Percentiles rank a stretch among this genome's conserved stretches.
phyloP scores from a whole-genome alignment of 2,113 vertebrate species.

The Bungarus multicinctus region DNA sequence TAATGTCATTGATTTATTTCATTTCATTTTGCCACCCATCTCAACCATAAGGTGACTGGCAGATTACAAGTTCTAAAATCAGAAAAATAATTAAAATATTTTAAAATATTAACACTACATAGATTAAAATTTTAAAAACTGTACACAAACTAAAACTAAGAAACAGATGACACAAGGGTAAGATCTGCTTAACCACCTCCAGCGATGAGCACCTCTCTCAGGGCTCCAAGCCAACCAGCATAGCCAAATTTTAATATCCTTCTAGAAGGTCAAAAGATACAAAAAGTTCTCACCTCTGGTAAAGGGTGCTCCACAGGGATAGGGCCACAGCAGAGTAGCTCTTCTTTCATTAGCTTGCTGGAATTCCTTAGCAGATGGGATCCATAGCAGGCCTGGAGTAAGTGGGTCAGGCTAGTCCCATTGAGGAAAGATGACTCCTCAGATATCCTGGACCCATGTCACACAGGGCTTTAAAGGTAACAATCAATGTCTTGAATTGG shows the following conservation, averaged over 20 bases:
- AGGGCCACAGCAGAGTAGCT: background rate
- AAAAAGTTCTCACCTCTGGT: background rate
- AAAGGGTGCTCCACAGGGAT: background rate
- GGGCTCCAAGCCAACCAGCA: background rate
- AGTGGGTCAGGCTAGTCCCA: background rate
- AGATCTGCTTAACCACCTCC: background rate
- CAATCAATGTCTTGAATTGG: background rate
- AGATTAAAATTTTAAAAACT: background rate
- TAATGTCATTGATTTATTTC: background rate
- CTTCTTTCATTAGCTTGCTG: background rate
- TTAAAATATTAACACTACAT: background rate
- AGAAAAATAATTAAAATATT: background rate
- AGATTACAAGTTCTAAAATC: background rate
- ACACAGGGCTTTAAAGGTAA: background rate
- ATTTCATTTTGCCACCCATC: background rate
- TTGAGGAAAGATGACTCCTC: background rate
- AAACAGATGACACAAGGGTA: background rate
- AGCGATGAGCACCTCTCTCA: background rate
- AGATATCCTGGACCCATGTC: background rate
- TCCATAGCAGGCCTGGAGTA: background rate
- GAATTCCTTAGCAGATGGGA: background rate
- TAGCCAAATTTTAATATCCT: background rate
- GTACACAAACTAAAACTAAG: background rate
- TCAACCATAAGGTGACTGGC: background rate
- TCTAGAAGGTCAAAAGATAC: background rate